Percentiles rank a stretch among this genome's conserved stretches.
phyloP scores from a whole-genome alignment of 2,797 vertebrate species.

The Petrocephalus sullivani region DNA sequence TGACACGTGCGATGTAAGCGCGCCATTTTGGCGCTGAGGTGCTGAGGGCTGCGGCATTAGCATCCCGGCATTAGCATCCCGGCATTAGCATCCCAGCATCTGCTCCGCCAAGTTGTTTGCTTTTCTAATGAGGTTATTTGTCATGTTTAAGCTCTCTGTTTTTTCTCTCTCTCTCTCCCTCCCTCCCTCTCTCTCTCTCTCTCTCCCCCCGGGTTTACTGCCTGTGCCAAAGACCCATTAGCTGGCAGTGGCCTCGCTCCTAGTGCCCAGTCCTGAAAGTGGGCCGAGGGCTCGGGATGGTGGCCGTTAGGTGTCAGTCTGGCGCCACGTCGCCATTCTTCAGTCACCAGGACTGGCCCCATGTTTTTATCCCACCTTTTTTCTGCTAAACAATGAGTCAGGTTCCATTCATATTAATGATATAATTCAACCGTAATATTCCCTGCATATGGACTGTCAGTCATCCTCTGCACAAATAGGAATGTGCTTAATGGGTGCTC shows the following conservation, averaged over 20 bases:
- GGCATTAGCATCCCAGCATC: constrained; percentile 13
- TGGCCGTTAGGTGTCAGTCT: background rate
- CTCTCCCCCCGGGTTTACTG: constrained; percentile 16
- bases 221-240: constrained; percentile 23
- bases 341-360: background rate
- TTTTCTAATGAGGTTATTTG: constrained; percentile 34
- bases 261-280: background rate
- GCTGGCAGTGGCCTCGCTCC: background rate
- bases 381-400: background rate
- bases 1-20: background rate
- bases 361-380: background rate
- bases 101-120: constrained; percentile 19
- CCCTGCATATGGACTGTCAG: background rate
- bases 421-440: background rate
- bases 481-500: background rate
- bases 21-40: background rate
- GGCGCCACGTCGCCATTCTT: background rate
- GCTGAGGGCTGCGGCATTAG: constrained; percentile 8
- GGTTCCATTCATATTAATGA: background rate
- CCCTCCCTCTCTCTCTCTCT: background rate
- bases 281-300: background rate
- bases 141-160: constrained; percentile 27
- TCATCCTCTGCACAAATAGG: background rate
- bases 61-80: constrained; percentile 6
- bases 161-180: background rate